These are phyloP conservation scores for Morphnarchus princeps DNA, from an alignment of 2,113 vertebrate species.

Conservation along the genomic window DNA sequence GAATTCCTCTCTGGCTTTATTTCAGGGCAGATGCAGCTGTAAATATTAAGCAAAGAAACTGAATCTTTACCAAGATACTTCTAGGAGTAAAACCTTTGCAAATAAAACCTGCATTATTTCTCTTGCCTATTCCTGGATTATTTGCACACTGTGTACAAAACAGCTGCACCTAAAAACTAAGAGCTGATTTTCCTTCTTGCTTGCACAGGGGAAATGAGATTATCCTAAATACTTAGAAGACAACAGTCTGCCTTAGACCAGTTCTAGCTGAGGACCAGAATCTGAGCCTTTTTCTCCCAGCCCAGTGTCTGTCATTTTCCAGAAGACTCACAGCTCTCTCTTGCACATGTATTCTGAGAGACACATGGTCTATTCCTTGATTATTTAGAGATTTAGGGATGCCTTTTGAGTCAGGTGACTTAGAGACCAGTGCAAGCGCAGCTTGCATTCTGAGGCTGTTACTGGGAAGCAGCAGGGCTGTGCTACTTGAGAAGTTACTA, in stretches of 20 bases:
- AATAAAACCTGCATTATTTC: background rate
- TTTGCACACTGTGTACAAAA: background rate
- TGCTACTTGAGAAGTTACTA: background rate
- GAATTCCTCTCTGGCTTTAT: background rate
- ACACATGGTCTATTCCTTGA: fast-evolving
- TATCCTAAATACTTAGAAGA: background rate
- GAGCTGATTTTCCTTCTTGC: background rate
- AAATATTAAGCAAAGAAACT: background rate
- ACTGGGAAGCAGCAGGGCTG: fast-evolving
- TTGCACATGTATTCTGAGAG: background rate
- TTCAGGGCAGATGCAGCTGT: background rate
- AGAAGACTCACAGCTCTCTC: background rate
- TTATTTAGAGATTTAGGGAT: background rate
- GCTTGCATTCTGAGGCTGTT: background rate
- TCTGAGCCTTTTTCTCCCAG: background rate
- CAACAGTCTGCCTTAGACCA: background rate
- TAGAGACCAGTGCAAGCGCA: background rate
- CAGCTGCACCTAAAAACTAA: background rate
- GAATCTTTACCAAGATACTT: background rate
- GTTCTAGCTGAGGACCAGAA: background rate
- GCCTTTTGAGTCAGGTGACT: background rate
- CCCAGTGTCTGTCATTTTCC: fast-evolving
- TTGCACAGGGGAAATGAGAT: background rate
- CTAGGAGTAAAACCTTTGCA: background rate
- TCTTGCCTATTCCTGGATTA: background rate